Evolutionary conservation across 92 coral and sea anemone genomes (phyloP).

Genomic region (Palythoa heliodiscus): DNA sequence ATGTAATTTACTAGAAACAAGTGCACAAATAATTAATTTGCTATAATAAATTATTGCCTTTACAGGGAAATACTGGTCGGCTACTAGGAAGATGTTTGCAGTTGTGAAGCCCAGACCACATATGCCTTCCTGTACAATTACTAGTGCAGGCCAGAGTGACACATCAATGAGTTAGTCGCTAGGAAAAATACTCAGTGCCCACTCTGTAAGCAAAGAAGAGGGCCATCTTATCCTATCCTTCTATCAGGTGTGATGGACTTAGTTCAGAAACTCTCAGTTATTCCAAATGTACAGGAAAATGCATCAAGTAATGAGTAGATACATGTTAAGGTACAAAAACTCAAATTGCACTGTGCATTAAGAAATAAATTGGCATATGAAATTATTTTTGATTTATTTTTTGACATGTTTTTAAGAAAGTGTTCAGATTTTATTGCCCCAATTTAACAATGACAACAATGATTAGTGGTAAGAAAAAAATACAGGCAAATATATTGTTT

Average conservation of each 20-base stretch:
- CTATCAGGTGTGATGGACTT: slow-evolving; percentile 45
- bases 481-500: background rate
- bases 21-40: too few relatives aligned
- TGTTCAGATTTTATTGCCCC: slow-evolving; percentile 18
- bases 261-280: slow-evolving; percentile 28
- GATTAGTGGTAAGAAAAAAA: background rate
- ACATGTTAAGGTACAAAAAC: background rate
- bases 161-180: too few relatives aligned
- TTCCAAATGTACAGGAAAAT: slow-evolving; percentile 29
- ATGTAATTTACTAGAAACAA: too few relatives aligned
- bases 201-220: too few relatives aligned
- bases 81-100: too few relatives aligned
- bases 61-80: too few relatives aligned
- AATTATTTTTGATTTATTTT: background rate
- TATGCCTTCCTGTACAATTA: too few relatives aligned
- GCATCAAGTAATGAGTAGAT: slow-evolving; percentile 36
- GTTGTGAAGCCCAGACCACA: too few relatives aligned
- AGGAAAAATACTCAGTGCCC: too few relatives aligned
- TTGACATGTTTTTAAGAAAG: background rate
- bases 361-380: background rate
- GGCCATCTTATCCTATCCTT: too few relatives aligned
- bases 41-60: too few relatives aligned
- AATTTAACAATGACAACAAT: background rate
- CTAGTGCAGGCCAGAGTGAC: too few relatives aligned
- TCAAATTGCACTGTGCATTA: background rate